Conservation (phyloP, 2,888 invertebrate species). For the Dicyrtoma fusca region DNA sequence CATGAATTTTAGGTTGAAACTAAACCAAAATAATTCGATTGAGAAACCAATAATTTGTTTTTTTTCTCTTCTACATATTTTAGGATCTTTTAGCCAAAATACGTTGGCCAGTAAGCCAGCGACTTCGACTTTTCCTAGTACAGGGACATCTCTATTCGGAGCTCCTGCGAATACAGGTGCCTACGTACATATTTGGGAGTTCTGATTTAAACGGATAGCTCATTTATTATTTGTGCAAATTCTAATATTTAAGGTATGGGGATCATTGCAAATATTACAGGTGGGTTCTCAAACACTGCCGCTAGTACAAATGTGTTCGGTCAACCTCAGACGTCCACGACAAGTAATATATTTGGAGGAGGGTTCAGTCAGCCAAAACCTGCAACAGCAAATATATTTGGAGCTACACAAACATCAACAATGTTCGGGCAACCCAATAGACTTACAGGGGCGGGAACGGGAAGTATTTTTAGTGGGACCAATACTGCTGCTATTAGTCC, state of each 20-base stretch:
- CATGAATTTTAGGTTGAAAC: too few species aligned
- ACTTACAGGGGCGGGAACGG: conserved; percentile 36
- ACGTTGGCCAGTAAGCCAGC: conserved; percentile 28
- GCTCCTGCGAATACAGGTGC: conserved; percentile 28
- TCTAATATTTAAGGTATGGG: background rate
- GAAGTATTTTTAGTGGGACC: conserved; percentile 42
- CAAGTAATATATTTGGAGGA: conserved; percentile 50
- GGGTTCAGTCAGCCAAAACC: conserved; percentile 45
- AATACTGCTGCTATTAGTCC: conserved; percentile 43
- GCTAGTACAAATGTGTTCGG: conserved; percentile 50
- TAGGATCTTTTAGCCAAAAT: conserved; percentile 33
- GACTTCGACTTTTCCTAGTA: conserved; percentile 31
- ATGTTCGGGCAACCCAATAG: conserved; percentile 51
- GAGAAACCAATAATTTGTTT: background rate
- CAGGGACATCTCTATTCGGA: conserved; percentile 34
- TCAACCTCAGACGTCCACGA: conserved; percentile 44
- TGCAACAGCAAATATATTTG: conserved; percentile 46
- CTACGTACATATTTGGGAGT: too few species aligned
- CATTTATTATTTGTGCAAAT: background rate
- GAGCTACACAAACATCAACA: conserved; percentile 42
- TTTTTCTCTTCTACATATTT: background rate
- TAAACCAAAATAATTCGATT: too few species aligned
- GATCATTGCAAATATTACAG: conserved; percentile 2
- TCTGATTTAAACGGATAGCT: too few species aligned
- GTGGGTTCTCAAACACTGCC: conserved; percentile 32